Conservation (phyloP, 2,113 vertebrate species). For the Campylomormyrus numenius region DNA sequence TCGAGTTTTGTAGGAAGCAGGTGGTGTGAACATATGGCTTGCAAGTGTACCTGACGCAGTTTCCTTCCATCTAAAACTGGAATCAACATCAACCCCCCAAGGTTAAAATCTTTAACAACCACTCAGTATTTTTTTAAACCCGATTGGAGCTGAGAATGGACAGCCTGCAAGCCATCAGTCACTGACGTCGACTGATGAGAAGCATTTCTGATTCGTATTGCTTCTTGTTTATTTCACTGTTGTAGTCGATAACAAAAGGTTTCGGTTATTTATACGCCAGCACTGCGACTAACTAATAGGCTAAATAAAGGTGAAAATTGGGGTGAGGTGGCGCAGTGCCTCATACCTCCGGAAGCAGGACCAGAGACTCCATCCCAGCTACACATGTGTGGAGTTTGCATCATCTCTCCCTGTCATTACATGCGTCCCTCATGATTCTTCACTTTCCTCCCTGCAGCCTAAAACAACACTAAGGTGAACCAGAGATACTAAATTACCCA, state of each 20-base stretch:
- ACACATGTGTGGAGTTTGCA: neutral
- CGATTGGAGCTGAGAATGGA: neutral
- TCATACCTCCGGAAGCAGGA: neutral
- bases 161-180: neutral
- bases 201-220: neutral
- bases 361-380: neutral
- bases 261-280: neutral
- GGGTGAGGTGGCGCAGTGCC: neutral
- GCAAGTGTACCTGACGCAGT: neutral
- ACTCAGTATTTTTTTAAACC: neutral
- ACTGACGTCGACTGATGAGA: neutral
- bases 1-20: conserved; percentile 8
- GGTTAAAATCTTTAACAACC: conserved; percentile 15
- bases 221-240: neutral
- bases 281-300: neutral
- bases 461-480: neutral
- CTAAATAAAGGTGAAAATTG: neutral
- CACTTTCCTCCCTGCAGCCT: neutral
- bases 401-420: neutral
- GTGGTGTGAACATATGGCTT: conserved; percentile 14
- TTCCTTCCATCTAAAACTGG: conserved; percentile 4
- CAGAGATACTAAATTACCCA: neutral
- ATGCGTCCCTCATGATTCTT: neutral
- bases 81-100: conserved; percentile 11
- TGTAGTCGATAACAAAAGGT: neutral